These are phyloP conservation scores for Odontothrips loti DNA, from an alignment of 2,888 invertebrate genomes.

Conservation along the genomic window DNA sequence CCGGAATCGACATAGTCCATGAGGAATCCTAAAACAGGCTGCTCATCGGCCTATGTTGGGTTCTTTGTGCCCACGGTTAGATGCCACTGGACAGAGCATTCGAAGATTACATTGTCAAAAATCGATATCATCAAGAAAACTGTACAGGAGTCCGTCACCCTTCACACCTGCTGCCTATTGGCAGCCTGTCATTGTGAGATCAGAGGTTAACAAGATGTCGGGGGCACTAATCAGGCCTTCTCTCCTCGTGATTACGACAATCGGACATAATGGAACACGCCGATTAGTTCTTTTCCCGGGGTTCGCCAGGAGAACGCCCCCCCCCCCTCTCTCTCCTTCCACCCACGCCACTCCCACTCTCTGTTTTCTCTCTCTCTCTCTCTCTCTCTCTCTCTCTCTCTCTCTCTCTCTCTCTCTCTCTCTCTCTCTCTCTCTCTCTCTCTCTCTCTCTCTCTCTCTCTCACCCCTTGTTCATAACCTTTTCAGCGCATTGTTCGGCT, in stretches of 20 bases:
- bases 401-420: neutral
- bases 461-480: neutral
- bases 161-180: no score
- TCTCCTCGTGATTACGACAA: neutral
- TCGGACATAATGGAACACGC: neutral
- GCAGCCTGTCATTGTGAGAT: no score
- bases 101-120: no score
- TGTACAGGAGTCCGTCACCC: no score
- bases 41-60: no score
- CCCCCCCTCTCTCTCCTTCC: conserved; percentile 11
- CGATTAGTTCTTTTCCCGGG: conserved; percentile 32
- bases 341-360: conserved; percentile 28
- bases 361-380: conserved; percentile 16
- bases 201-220: no score
- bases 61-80: no score
- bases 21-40: no score
- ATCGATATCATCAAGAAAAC: no score
- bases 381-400: neutral
- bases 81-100: no score
- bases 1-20: no score
- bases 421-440: neutral
- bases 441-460: neutral
- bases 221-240: neutral
- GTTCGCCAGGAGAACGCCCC: conserved; percentile 1
- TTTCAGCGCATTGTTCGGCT: conserved; percentile 7